phyloP scores from a whole-genome alignment of 2,113 vertebrate species.

The Myrmophylax atrothorax region DNA sequence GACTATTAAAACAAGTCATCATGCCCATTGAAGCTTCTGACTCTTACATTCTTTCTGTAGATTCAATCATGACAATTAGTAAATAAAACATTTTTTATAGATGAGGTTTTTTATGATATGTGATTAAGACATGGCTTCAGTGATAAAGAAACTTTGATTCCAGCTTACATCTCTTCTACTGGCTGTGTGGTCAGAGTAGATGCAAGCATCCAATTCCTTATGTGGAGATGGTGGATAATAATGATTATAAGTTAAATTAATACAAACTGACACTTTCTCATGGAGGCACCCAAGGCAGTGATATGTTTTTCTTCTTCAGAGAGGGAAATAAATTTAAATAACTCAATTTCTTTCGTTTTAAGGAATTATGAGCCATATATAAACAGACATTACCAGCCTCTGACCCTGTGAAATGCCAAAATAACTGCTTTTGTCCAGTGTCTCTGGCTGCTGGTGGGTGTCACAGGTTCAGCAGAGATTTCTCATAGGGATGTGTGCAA shows the following conservation, averaged over 20 bases:
- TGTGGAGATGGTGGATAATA: neutral
- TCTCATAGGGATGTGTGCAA: neutral
- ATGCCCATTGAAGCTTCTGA: neutral
- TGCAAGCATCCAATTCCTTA: fast-evolving
- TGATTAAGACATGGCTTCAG: neutral
- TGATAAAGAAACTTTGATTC: neutral
- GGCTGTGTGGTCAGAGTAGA: neutral
- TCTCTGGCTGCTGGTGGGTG: neutral
- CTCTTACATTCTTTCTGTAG: neutral
- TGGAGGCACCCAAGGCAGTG: neutral
- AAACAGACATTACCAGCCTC: neutral
- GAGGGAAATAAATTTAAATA: neutral
- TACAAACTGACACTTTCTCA: neutral
- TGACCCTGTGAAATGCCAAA: neutral
- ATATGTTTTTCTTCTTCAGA: neutral
- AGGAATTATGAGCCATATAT: neutral
- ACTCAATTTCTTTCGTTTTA: neutral
- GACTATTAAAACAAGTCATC: neutral
- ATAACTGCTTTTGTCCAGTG: neutral
- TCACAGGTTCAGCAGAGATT: neutral
- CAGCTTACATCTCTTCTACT: neutral
- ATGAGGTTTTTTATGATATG: neutral
- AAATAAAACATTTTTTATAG: neutral
- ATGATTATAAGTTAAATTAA: neutral
- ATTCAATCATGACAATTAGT: neutral